phyloP scores from a whole-genome alignment of 2,797 vertebrate genomes.

The Leptoclinus maculatus region DNA sequence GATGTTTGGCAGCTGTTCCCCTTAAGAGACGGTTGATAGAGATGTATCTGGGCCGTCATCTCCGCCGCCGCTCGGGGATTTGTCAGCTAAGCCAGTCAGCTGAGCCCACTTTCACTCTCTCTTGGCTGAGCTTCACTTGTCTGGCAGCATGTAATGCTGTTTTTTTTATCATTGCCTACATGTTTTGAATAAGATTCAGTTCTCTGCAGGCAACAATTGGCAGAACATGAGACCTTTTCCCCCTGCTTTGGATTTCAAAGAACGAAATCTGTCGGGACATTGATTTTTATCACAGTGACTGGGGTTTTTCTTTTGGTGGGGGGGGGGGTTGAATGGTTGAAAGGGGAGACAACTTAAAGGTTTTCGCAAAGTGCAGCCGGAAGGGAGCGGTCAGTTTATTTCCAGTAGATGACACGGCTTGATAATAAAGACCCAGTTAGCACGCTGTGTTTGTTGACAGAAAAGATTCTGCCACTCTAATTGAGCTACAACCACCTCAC shows the following conservation, averaged over 20 bases:
- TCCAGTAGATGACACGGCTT: neutral
- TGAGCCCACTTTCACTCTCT: conserved; percentile 50
- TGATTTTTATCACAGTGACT: conserved; percentile 34
- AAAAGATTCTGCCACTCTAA: conserved; percentile 1
- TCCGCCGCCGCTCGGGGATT: conserved; percentile 47
- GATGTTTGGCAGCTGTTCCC: conserved; percentile 51
- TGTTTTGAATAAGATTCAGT: conserved; percentile 5
- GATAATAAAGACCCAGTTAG: conserved; percentile 1
- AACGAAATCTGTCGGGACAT: neutral
- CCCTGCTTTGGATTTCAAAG: neutral
- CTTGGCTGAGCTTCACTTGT: conserved; percentile 25
- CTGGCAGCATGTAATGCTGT: conserved; percentile 24
- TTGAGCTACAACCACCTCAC: neutral
- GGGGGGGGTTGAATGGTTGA: neutral
- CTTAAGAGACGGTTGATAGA: conserved; percentile 45
- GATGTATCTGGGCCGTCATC: conserved; percentile 54
- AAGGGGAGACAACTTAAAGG: conserved; percentile 15
- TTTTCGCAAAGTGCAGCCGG: conserved; percentile 15
- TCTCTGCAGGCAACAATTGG: conserved; percentile 27
- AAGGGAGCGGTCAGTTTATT: conserved; percentile 31
- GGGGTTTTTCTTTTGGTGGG: neutral
- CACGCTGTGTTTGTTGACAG: conserved; percentile 26
- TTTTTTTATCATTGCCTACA: conserved; percentile 28
- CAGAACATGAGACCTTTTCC: conserved; percentile 12
- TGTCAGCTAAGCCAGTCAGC: conserved; percentile 54